These are phyloP conservation scores for Mus spretus DNA, from an alignment of 2,797 vertebrate genomes.

Conservation along the genomic window DNA sequence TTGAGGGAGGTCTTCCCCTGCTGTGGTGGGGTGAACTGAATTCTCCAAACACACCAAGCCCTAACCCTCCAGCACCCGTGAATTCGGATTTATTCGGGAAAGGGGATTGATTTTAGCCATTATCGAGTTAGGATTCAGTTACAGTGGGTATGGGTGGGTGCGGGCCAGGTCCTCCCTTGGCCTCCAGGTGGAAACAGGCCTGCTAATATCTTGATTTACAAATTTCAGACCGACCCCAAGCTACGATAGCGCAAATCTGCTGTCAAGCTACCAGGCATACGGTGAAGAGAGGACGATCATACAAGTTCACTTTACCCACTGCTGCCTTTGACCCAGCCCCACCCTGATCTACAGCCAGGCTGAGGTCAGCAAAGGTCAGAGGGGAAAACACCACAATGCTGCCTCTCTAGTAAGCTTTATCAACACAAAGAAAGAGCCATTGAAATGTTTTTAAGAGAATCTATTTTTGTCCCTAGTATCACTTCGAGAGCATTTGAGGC, in stretches of 20 bases:
- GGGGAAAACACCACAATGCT: background rate
- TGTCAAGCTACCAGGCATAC: background rate
- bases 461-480: slow-evolving; percentile 55
- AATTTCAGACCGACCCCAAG: background rate
- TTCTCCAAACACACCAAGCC: background rate
- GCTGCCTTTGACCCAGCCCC: background rate
- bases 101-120: background rate
- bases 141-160: background rate
- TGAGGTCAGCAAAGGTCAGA: background rate
- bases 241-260: accelerated
- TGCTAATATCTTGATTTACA: background rate
- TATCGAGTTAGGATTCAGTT: too few species aligned
- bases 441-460: background rate
- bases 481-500: slow-evolving; percentile 20
- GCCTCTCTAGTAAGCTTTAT: slow-evolving; percentile 44
- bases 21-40: background rate
- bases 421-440: background rate
- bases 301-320: too few species aligned
- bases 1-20: background rate
- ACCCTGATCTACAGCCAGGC: background rate
- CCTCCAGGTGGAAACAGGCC: background rate
- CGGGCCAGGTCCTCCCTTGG: background rate
- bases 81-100: background rate
- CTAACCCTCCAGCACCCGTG: background rate
- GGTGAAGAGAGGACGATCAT: background rate